A percentile compares a stretch with the other conserved stretches of the same genome.
These are phyloP conservation scores for Carollia perspicillata DNA, from an alignment of 2,113 vertebrate species.

Conservation along the genomic window DNA sequence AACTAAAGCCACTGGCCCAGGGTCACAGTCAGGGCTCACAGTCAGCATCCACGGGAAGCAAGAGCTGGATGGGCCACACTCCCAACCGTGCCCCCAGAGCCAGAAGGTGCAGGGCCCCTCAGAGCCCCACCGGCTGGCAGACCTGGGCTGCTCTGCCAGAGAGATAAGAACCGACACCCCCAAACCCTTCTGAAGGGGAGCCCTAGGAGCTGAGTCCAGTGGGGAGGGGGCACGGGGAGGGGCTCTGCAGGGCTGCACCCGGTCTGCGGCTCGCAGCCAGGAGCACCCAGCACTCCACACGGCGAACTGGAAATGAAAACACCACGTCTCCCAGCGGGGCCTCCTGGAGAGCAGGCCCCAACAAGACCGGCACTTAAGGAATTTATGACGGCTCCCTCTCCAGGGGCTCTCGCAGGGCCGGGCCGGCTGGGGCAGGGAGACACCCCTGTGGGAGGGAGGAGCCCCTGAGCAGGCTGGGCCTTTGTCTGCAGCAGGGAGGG, in stretches of 20 bases:
- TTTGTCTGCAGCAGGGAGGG: neutral
- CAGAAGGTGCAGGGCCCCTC: neutral
- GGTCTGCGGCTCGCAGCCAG: conserved; percentile 55
- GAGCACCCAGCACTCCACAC: conserved; percentile 30
- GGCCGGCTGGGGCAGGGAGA: conserved; percentile 54
- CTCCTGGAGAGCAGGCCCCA: conserved; percentile 83
- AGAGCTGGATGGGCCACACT: neutral
- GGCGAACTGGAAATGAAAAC: conserved; percentile 71
- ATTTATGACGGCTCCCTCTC: conserved; percentile 83
- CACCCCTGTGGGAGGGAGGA: neutral
- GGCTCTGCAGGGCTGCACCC: conserved; percentile 16
- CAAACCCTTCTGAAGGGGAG: neutral
- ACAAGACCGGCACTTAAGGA: conserved; percentile 93
- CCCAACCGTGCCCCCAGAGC: neutral
- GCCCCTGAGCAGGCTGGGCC: neutral
- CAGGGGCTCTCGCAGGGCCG: conserved; percentile 74
- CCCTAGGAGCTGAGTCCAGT: fast-evolving
- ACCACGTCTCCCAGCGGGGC: conserved; percentile 68
- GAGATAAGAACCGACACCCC: neutral
- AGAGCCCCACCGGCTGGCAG: neutral
- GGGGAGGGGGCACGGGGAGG: fast-evolving
- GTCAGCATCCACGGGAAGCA: too few relatives aligned
- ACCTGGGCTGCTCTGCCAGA: fast-evolving
- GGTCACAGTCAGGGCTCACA: neutral
- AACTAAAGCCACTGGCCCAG: neutral